A percentile compares a stretch with the other conserved stretches of the same genome.
phyloP scores from a whole-genome alignment of 2,113 vertebrate genomes.

The Herpetotheres cachinnans region DNA sequence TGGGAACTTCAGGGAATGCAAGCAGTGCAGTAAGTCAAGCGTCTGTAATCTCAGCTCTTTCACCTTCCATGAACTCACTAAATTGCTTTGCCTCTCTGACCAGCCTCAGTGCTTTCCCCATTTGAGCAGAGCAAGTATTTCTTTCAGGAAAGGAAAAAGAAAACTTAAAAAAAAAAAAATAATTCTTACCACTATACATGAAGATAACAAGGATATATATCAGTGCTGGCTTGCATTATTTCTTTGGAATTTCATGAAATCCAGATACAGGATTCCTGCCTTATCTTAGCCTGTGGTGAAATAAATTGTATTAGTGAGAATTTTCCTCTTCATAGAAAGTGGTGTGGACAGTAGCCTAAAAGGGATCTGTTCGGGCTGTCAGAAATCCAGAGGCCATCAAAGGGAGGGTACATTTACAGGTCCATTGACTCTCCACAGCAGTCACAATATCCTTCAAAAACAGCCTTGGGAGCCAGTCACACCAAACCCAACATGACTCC shows the following conservation, averaged over 20 bases:
- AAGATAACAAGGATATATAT: background rate
- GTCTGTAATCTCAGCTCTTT: background rate
- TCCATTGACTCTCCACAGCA: background rate
- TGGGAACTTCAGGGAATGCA: background rate
- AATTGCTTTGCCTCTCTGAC: background rate
- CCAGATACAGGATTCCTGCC: background rate
- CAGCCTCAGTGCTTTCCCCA: background rate
- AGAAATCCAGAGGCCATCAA: background rate
- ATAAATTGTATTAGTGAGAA: background rate
- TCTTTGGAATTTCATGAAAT: background rate
- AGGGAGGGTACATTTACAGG: background rate
- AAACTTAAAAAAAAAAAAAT: background rate
- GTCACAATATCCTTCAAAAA: background rate
- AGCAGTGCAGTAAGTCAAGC: background rate
- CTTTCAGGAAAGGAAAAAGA: background rate
- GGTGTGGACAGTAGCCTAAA: background rate
- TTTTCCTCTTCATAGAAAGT: background rate
- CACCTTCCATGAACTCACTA: background rate
- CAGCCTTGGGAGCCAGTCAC: background rate
- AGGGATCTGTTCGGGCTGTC: background rate
- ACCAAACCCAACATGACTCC: background rate
- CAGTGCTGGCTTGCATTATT: background rate
- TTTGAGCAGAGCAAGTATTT: background rate
- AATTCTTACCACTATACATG: background rate
- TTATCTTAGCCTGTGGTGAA: background rate